These are phyloP conservation scores for Synanthedon formicaeformis DNA, from an alignment of 2,888 invertebrate species.

Conservation along the genomic window DNA sequence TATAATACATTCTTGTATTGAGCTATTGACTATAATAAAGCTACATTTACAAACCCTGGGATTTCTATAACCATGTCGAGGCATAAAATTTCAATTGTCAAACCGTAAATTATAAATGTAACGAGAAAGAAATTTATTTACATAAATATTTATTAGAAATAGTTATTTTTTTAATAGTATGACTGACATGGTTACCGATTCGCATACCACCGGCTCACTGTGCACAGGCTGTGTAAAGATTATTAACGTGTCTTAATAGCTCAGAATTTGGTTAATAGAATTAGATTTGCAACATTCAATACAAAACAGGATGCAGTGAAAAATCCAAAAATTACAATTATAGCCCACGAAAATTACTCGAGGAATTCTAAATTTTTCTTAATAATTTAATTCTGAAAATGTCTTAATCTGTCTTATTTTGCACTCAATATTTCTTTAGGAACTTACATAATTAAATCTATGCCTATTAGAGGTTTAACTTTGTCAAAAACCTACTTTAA, in stretches of 20 bases:
- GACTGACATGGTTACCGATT: slow-evolving; percentile 56
- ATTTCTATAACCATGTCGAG: slow-evolving; percentile 61
- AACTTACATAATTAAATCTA: too few species aligned
- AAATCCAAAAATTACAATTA: slow-evolving; percentile 11
- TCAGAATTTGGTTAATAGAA: slow-evolving; percentile 18
- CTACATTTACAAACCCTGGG: slow-evolving; percentile 54
- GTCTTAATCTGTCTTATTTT: too few species aligned
- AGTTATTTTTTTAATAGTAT: slow-evolving; percentile 11
- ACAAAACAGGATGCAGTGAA: slow-evolving; percentile 28
- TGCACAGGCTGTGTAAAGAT: slow-evolving; percentile 53
- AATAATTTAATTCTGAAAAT: too few species aligned
- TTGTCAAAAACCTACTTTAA: too few species aligned
- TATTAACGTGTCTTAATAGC: slow-evolving; percentile 46
- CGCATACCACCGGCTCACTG: slow-evolving; percentile 61
- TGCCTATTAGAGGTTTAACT: too few species aligned
- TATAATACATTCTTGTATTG: slow-evolving; percentile 40
- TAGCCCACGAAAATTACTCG: slow-evolving; percentile 2
- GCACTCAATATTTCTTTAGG: too few species aligned
- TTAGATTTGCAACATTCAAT: slow-evolving; percentile 7
- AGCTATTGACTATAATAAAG: slow-evolving; percentile 49
- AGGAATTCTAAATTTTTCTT: too few species aligned
- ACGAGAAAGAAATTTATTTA: slow-evolving; percentile 38
- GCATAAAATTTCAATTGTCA: slow-evolving; percentile 17
- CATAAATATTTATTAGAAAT: slow-evolving; percentile 31
- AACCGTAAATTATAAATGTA: slow-evolving; percentile 12